phyloP scores from a whole-genome alignment of 2,797 vertebrate genomes.

The Coregonus sp. region DNA sequence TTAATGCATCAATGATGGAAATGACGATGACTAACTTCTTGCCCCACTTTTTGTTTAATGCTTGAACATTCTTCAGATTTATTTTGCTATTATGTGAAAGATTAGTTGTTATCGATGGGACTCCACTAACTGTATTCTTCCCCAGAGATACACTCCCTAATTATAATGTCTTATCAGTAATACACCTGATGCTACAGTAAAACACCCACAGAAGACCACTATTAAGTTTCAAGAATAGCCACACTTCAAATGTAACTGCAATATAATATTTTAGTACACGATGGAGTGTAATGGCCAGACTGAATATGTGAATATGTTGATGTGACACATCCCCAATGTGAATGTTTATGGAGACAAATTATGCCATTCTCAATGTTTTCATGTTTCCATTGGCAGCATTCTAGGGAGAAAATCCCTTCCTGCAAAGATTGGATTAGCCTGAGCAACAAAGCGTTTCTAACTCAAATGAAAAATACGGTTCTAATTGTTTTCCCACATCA shows the following conservation, averaged over 20 bases:
- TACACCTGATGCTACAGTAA: background rate
- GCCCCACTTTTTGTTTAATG: background rate
- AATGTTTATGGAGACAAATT: constrained; percentile 23
- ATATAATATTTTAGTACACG: background rate
- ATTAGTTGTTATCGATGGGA: background rate
- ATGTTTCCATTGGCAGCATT: constrained; percentile 15
- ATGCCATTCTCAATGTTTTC: constrained; percentile 25
- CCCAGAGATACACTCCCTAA: background rate
- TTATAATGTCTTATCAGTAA: background rate
- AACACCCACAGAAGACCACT: background rate
- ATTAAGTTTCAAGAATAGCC: background rate
- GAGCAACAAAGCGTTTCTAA: constrained; percentile 57
- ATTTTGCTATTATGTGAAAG: background rate
- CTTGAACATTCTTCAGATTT: background rate
- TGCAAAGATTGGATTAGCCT: constrained; percentile 44
- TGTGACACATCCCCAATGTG: constrained; percentile 11
- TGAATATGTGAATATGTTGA: constrained; percentile 19
- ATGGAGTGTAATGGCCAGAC: constrained; percentile 11
- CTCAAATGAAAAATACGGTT: constrained; percentile 79
- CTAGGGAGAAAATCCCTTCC: constrained; percentile 32
- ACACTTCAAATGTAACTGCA: constrained; percentile 16
- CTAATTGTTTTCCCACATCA: constrained; percentile 44
- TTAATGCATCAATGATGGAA: background rate
- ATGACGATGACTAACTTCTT: background rate
- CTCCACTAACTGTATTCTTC: background rate